Evolutionary conservation across 2,113 vertebrate genomes (phyloP), one percentile per base, ranked within the genome.

Genomic region (Rhombomys opimus): DNA sequence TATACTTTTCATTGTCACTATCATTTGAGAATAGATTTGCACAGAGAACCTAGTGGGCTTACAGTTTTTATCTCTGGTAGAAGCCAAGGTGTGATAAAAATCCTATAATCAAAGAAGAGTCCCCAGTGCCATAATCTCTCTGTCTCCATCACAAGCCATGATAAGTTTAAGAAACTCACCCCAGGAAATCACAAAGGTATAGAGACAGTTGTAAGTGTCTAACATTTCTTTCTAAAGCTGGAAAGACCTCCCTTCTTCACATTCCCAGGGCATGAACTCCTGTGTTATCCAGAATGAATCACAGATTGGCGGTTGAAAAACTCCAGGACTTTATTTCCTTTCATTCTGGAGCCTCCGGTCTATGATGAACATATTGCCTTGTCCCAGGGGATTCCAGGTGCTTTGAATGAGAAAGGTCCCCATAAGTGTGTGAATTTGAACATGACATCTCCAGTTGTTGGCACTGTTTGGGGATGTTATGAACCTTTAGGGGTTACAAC

Each of bases 211-310:
- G 18, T 12, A 38, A 68, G 35, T 12, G 18, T 46, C 38, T 46
- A 32, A 30, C 30, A 38, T 5, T 86, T 5, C n/a, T 46, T 22
- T 15, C 15, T 5, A 65, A 59, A 20, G 41, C 41, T 32, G 5
- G 2, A 3, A 76, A 65, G 9, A 59, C 17, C 15, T 25, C 17
- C 38, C 27, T 23, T 41, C 32, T 38, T 25, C 17, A 50, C 38
- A 86, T 65, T 35, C 8, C 10, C 15, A 50, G 52, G 59, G 20
- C 12, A n/a, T 35, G 27, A 76, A 52, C 15, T 70, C n/a, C 84
- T 35, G 0, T 0, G 18, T 20, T 10, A 41, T 2, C 10, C 46
- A 8, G 57, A 50, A 52, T 1, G 46, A n/a, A 76, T 22, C 38
- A 61, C 9, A 41, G 5, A 5, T 2, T 1, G 1, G 23, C n/a